Evolutionary conservation across 2,113 vertebrate species (phyloP), one percentile per base, ranked within the genome.

Genomic region (Ceyx margarethae): DNA sequence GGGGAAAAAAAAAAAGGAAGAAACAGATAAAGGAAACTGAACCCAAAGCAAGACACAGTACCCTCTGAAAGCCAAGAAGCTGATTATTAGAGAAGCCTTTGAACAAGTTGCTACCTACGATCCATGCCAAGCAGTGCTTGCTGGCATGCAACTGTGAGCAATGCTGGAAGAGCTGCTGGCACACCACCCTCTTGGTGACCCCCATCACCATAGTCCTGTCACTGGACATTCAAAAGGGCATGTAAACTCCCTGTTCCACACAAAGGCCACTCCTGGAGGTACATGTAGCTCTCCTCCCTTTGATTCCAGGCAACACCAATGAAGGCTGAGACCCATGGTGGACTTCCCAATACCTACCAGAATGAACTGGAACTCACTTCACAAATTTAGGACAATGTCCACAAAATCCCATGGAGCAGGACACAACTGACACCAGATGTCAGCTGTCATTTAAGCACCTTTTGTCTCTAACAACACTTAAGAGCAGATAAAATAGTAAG

Each of bases 21-120:
- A 60, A 64, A 60, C 64, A 94, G 81, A 87, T 85, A 96, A 95
- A 91, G 82, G 71, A 92, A 89, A 57, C 61, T 90, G 76, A 92
- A 73, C 62, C 67, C 81, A 87, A 90, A 91, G 81, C 65, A 90
- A 66, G 13, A 11, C 68, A 66, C 17, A 19, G 81, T 83, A 93
- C 78, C 81, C 15, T 72, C 88, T 93, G 88, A 92, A 95, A 95
- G 73, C 72, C 76, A 82, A 96, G 88, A 90, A 96, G 91, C 81
- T 83, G 71, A 80, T 92, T 96, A 95, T 97, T 85, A 95, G 92
- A 82, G 45, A 46, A 79, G 91, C 68, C 85, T 89, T 89, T 93
- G 79, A 93, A n/a, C 17, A 72, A 94, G 72, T 68, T 91, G 81
- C 67, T 95, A 91, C 82, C 81, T 71, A 78, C 43, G 77, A 81